A percentile compares a stretch with the other conserved stretches of the same genome.
Evolutionary conservation across 2,797 vertebrate species (phyloP).

Genomic region (Sebastes matsubarae): DNA sequence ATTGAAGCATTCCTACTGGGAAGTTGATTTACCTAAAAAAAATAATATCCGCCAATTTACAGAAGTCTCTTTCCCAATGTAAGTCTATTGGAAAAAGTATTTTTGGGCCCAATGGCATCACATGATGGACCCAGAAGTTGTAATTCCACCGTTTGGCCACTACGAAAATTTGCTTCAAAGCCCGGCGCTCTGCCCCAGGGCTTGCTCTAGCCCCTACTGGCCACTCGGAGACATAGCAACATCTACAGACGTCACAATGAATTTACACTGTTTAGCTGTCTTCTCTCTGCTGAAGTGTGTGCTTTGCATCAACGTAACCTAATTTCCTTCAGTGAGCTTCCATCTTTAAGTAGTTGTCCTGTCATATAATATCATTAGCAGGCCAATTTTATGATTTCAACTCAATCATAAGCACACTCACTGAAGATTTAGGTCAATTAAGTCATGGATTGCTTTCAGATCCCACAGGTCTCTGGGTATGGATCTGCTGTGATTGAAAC

Average conservation of each 20-base stretch:
- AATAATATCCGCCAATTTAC: too few species aligned
- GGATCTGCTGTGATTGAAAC: constrained; percentile 53
- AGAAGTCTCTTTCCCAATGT: too few species aligned
- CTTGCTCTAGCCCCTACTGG: neutral
- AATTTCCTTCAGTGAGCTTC: constrained; percentile 16
- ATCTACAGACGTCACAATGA: neutral
- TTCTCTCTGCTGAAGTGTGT: neutral
- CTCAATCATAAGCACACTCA: constrained; percentile 10
- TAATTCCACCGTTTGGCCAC: too few species aligned
- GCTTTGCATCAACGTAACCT: neutral
- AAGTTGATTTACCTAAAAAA: too few species aligned
- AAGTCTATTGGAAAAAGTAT: too few species aligned
- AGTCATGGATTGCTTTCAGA: constrained; percentile 49
- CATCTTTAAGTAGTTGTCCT: constrained; percentile 39
- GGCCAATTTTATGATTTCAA: constrained; percentile 31
- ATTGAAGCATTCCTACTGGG: too few species aligned
- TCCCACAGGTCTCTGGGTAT: constrained; percentile 41
- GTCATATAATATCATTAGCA: constrained; percentile 30
- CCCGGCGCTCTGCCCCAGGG: too few species aligned
- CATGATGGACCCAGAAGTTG: too few species aligned
- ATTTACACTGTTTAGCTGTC: neutral
- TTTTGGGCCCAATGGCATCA: too few species aligned
- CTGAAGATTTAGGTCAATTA: constrained; percentile 54
- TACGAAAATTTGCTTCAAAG: too few species aligned
- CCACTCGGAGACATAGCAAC: neutral